Evolutionary conservation across 1,140 invertebrate genomes (phyloP).

Genomic region (Akabosia matsudoensis): DNA sequence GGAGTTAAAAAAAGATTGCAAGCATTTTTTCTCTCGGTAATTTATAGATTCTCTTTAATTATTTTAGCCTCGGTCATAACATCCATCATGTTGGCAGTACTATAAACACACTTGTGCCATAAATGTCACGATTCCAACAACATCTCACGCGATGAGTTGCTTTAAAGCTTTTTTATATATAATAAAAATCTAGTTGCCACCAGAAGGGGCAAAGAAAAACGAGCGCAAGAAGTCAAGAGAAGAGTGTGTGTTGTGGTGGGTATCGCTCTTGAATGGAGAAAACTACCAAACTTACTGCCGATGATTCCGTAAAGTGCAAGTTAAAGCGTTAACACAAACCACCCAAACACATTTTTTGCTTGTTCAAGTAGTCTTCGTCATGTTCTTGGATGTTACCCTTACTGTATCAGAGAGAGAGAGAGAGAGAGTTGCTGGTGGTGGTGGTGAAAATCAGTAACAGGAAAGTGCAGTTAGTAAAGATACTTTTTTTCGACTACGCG

Average conservation of each 20-base stretch:
- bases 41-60: slow-evolving; percentile 25
- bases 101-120: slow-evolving; percentile 25
- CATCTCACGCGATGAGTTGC: slow-evolving; percentile 12
- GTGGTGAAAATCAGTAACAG: no score
- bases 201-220: neutral
- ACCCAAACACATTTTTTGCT: no score
- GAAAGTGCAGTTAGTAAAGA: no score
- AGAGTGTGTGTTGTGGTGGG: neutral
- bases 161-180: slow-evolving; percentile 23
- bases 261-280: neutral
- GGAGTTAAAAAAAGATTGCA: neutral
- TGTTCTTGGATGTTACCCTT: neutral
- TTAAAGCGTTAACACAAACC: no score
- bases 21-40: slow-evolving; percentile 6
- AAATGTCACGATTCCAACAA: slow-evolving; percentile 18
- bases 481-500: no score
- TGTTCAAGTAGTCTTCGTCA: neutral
- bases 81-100: slow-evolving; percentile 22
- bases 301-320: no score
- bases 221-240: neutral
- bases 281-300: neutral
- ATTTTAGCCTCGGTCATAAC: slow-evolving; percentile 19
- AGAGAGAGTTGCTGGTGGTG: no score
- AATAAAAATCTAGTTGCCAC: neutral
- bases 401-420: neutral